These are phyloP conservation scores for Micromesistius poutassou DNA, from an alignment of 2,797 vertebrate species.

Conservation along the genomic window DNA sequence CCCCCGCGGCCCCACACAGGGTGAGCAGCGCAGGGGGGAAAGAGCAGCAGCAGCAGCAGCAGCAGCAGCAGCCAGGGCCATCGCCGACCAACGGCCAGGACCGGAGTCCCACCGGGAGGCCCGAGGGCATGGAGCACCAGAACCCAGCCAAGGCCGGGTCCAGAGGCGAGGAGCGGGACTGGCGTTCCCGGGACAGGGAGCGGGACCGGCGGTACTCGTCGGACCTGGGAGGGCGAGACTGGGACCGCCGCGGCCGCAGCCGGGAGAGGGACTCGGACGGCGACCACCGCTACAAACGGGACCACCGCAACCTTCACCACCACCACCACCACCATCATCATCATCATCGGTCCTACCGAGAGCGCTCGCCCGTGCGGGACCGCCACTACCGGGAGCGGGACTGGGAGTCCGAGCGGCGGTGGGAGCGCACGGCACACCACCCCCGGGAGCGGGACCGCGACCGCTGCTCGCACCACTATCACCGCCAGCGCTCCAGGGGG, in stretches of 20 bases:
- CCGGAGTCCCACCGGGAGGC: conserved; percentile 54
- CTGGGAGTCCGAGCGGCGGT: conserved; percentile 57
- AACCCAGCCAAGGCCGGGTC: conserved; percentile 51
- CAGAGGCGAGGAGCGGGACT: conserved; percentile 46
- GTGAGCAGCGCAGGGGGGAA: conserved; percentile 40
- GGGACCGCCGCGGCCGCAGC: conserved; percentile 58
- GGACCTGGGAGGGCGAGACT: conserved; percentile 46
- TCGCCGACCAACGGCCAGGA: conserved; percentile 45
- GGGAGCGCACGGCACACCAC: conserved; percentile 43
- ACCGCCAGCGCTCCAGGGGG: conserved; percentile 58
- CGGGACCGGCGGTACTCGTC: conserved; percentile 60
- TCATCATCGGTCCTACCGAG: conserved; percentile 47
- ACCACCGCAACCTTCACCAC: conserved; percentile 37
- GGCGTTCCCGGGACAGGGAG: conserved; percentile 56
- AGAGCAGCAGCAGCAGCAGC: background rate
- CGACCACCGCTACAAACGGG: conserved; percentile 45
- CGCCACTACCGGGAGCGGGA: conserved; percentile 45
- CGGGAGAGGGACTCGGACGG: conserved; percentile 61
- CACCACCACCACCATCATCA: conserved; percentile 11
- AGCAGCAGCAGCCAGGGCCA: conserved; percentile 8
- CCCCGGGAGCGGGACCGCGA: conserved; percentile 57
- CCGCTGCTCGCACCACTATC: conserved; percentile 50
- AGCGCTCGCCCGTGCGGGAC: conserved; percentile 35
- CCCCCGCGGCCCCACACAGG: conserved; percentile 27
- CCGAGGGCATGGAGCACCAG: conserved; percentile 42